A percentile compares a stretch with the other conserved stretches of the same genome.
phyloP scores from a whole-genome alignment of 2,888 invertebrate genomes.

The Atherix ibis region DNA sequence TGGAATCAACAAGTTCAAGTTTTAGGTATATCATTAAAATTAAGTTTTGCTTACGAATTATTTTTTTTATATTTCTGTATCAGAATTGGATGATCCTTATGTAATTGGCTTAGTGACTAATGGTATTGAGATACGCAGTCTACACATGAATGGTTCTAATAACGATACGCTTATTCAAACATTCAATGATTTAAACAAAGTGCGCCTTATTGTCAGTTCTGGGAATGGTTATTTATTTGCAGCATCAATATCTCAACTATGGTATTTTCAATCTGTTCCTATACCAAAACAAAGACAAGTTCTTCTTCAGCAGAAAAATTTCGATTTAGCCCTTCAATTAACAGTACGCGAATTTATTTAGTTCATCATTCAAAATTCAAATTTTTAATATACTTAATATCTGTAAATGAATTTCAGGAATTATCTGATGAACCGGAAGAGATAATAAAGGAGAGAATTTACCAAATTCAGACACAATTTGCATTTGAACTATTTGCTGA shows the following conservation, averaged over 20 bases:
- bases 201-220: constrained; percentile 56
- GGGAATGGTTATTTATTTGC: constrained; percentile 69
- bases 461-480: constrained; percentile 76
- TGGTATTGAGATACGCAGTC: constrained; percentile 69
- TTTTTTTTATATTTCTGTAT: background rate
- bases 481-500: constrained; percentile 85
- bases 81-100: constrained; percentile 86
- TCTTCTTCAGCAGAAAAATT: constrained; percentile 77
- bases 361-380: too few relatives aligned
- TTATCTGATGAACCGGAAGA: constrained; percentile 65
- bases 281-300: constrained; percentile 69
- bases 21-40: constrained; percentile 17
- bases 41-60: too few relatives aligned
- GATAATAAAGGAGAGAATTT: constrained; percentile 64
- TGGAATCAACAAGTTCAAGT: constrained; percentile 26
- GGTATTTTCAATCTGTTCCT: constrained; percentile 71
- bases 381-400: constrained; percentile 21
- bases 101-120: constrained; percentile 71
- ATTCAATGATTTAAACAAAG: constrained; percentile 57
- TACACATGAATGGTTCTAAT: constrained; percentile 54
- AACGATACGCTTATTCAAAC: constrained; percentile 51
- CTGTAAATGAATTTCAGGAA: constrained; percentile 41
- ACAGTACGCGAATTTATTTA: constrained; percentile 46
- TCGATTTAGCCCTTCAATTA: constrained; percentile 80
- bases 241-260: constrained; percentile 75